These are phyloP conservation scores for Notothenia coriiceps DNA, from an alignment of 2,113 vertebrate species.

Conservation along the genomic window DNA sequence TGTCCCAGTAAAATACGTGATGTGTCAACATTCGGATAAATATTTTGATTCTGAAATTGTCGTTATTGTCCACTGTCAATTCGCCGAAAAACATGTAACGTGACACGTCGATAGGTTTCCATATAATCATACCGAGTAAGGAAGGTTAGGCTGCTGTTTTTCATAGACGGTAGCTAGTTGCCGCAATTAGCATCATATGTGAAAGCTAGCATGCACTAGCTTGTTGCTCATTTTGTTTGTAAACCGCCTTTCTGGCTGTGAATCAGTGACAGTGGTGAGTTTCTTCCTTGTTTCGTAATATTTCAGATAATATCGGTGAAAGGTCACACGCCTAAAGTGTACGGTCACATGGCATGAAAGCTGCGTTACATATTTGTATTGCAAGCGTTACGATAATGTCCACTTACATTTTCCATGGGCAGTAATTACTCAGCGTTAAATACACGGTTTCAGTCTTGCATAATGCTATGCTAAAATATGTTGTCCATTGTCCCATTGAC, in stretches of 20 bases:
- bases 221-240: not conserved
- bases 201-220: slow-evolving; percentile 44
- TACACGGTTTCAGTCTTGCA: not conserved
- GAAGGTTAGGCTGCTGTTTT: not conserved
- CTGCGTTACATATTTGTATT: not conserved
- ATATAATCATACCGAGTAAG: not conserved
- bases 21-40: slow-evolving; percentile 46
- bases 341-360: not conserved
- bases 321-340: not conserved
- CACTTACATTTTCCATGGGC: too few relatives aligned
- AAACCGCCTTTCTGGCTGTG: not conserved
- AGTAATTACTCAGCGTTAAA: not conserved
- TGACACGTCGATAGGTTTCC: too few relatives aligned
- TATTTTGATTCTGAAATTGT: not conserved
- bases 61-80: not conserved
- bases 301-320: not conserved
- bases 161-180: not conserved
- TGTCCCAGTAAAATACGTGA: slow-evolving; percentile 33
- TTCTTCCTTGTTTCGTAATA: not conserved
- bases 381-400: too few relatives aligned
- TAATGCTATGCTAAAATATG: not conserved
- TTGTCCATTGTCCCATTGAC: too few relatives aligned
- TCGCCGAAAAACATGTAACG: not conserved
- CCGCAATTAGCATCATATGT: slow-evolving; percentile 29
- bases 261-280: slow-evolving; percentile 51